phyloP scores from a whole-genome alignment of 1,140 invertebrate species.

The Solenopsis fugax region DNA sequence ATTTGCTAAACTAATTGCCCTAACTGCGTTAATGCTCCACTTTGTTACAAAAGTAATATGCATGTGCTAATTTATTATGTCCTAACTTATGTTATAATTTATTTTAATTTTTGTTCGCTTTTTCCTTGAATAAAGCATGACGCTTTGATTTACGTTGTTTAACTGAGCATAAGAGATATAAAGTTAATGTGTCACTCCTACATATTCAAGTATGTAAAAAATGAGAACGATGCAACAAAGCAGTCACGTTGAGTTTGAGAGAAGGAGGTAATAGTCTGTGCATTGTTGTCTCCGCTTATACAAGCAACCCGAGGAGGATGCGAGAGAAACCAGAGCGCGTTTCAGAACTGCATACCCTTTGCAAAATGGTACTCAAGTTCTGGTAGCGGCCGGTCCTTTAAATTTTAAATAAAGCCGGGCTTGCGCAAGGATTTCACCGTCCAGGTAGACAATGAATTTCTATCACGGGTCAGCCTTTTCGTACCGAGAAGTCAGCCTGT shows the following conservation, averaged over 20 bases:
- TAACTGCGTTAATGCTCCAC: background rate
- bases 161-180: constrained; percentile 3
- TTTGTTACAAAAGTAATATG: background rate
- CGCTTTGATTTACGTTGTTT: background rate
- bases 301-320: background rate
- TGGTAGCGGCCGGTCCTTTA: constrained; percentile 43
- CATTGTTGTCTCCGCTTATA: constrained; percentile 8
- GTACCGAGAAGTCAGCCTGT: constrained; percentile 1
- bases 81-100: background rate
- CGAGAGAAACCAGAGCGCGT: background rate
- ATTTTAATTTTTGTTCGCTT: background rate
- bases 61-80: background rate
- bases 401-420: constrained; percentile 61
- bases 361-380: constrained; percentile 26
- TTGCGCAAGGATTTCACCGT: background rate
- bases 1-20: background rate
- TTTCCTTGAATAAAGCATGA: background rate
- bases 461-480: constrained; percentile 9
- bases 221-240: background rate
- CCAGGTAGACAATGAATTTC: constrained; percentile 44
- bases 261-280: constrained; percentile 33
- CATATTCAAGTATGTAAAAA: constrained; percentile 25
- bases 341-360: background rate
- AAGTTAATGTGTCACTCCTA: constrained; percentile 28
- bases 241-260: background rate